Base-by-base conservation (phyloP, 2,113 vertebrate genomes). In the Corythoichthys haematopterus region DNA sequence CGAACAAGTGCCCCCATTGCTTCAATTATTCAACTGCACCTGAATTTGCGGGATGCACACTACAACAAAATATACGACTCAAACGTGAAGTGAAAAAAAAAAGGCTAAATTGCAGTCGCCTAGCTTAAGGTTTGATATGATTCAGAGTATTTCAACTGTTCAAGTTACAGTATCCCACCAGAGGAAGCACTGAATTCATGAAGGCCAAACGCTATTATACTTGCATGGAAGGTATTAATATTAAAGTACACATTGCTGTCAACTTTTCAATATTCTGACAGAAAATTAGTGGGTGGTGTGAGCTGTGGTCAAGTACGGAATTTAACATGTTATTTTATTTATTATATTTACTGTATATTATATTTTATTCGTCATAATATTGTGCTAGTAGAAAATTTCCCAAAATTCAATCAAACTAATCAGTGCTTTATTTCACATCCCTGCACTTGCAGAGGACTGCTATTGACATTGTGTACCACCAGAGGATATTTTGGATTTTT, bases 201-300 rank as follows among this genome's bases (percentile, higher is more conserved):
- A 83, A 80, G 70, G 68, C 65, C 55, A 79, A 81, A 86, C 69
- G 64, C 66, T 72, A 85, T 85, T 77, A 79, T 60, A 79, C 81
- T 81, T 85, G 75, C 84, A 80, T 74, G 66, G 12, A 64, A 28
- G 59, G 35, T 71, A 51, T 88, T 80, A 87, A 87, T 85, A 85
- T 87, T 85, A 80, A 84, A 84, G 77, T 47, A 63, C 77, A 80
- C 69, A 69, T 69, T 72, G 66, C 80, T 80, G 76, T 77, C 74
- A 80, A 78, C 68, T 68, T 69, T 79, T 82, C 74, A 77, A 80
- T 80, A 88, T 82, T 84, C 84, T 71, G 57, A 71, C 64, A 69
- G 40, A 38, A 72, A 75, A 66, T 38, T 57, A 40, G 51, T 74
- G 55, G 71, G 69, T 70, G 46, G 69, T 61, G 69, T 70, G 61